phyloP scores from a whole-genome alignment of 1,140 invertebrate genomes.

The Drosophila ananassae region DNA sequence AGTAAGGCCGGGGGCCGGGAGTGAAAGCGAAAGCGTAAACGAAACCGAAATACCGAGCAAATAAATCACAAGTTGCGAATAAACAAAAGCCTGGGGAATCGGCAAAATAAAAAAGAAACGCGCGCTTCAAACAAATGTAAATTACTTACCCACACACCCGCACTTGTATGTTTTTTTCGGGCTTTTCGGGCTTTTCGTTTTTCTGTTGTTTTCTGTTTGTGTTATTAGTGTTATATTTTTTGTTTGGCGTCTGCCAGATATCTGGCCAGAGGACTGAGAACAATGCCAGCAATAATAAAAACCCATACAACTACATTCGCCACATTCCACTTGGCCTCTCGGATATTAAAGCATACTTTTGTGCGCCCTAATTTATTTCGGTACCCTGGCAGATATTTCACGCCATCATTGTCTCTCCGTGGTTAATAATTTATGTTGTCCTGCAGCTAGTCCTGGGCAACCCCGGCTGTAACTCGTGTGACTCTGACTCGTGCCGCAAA shows the following conservation, averaged over 20 bases:
- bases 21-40: neutral
- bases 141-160: conserved; percentile 35
- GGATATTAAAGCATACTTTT: conserved; percentile 71
- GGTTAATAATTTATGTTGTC: conserved; percentile 61
- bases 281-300: neutral
- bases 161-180: neutral
- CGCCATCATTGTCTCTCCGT: conserved; percentile 53
- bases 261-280: neutral
- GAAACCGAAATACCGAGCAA: conserved; percentile 48
- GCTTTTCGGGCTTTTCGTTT: neutral
- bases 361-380: conserved; percentile 56
- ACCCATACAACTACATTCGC: conserved; percentile 6
- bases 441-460: neutral
- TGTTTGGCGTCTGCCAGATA: conserved; percentile 1
- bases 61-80: conserved; percentile 70
- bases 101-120: conserved; percentile 37
- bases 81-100: conserved; percentile 50
- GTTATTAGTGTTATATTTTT: neutral
- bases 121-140: conserved; percentile 46
- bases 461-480: neutral
- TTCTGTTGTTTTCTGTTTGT: conserved; percentile 1
- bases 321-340: conserved; percentile 21
- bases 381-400: conserved; percentile 42
- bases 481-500: conserved; percentile 19
- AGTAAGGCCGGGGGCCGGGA: conserved; percentile 19